Evolutionary conservation across 1,140 invertebrate species (phyloP).

Genomic region (Anastatus disparis): DNA sequence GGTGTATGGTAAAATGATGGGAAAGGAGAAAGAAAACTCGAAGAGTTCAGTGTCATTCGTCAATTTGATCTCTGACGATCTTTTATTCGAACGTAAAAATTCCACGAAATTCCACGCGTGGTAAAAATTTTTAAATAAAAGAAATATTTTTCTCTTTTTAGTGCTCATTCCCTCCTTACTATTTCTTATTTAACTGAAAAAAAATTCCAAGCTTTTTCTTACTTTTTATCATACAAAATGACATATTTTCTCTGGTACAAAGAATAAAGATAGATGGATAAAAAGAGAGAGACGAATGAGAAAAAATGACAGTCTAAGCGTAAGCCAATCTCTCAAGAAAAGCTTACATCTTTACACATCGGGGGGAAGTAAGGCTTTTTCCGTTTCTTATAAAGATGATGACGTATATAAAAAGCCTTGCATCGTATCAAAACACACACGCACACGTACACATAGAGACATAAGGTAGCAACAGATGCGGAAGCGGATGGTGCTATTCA

Average conservation of each 20-base stretch:
- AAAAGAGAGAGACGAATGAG: neutral
- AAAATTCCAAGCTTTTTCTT: too few species aligned
- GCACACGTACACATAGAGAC: too few species aligned
- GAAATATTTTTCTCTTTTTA: too few species aligned
- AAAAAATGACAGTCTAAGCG: neutral
- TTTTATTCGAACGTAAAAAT: conserved; percentile 20
- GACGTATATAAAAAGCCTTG: too few species aligned
- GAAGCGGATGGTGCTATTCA: neutral
- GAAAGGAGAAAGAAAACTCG: neutral
- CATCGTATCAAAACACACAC: too few species aligned
- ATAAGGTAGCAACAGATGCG: conserved; percentile 3
- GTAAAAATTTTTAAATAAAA: conserved; percentile 1
- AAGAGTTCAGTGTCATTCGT: conserved; percentile 5
- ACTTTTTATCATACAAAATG: too few species aligned
- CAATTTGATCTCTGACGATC: too few species aligned
- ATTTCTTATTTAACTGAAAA: too few species aligned
- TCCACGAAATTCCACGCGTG: conserved; percentile 17
- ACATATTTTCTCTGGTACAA: neutral
- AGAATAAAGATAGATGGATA: neutral
- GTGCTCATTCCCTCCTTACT: too few species aligned
- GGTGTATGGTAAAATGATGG: too few species aligned
- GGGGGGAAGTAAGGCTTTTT: neutral
- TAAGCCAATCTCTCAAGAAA: too few species aligned
- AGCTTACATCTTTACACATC: too few species aligned
- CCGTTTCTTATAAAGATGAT: neutral